These are phyloP conservation scores for Psittacus erithacus DNA, from an alignment of 2,113 vertebrate species.

Conservation along the genomic window DNA sequence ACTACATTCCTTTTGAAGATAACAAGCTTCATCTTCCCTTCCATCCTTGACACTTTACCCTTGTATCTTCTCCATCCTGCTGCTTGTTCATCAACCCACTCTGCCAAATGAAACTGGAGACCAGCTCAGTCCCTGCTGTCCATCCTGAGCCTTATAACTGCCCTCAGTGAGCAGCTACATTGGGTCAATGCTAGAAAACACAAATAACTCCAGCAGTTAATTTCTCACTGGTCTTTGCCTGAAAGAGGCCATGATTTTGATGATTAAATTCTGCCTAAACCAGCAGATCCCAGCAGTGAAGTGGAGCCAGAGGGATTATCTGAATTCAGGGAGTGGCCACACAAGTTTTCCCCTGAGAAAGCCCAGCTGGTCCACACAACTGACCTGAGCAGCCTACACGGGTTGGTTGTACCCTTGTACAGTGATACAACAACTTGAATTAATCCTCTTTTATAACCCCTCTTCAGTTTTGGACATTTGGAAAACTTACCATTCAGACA, in stretches of 20 bases:
- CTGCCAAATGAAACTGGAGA: neutral
- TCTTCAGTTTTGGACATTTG: neutral
- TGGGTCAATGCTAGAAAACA: neutral
- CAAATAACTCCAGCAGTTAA: neutral
- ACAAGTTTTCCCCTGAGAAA: neutral
- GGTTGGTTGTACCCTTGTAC: neutral
- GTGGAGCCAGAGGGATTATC: constrained; percentile 24
- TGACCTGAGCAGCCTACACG: neutral
- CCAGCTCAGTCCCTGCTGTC: neutral
- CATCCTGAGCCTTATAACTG: neutral
- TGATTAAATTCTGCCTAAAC: neutral
- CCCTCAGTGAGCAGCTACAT: neutral
- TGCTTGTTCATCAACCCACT: neutral
- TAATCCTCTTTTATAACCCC: neutral
- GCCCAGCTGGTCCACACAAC: neutral
- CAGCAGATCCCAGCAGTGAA: neutral
- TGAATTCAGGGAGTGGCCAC: constrained; percentile 24
- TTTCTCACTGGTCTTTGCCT: neutral
- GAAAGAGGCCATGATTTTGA: neutral
- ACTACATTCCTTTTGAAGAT: neutral
- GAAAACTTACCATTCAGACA: neutral
- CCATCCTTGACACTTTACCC: neutral
- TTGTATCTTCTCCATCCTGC: neutral
- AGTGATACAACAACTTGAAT: neutral
- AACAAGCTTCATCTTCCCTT: neutral